These are phyloP conservation scores for Phasia obesa DNA, from an alignment of 2,888 invertebrate species.

Conservation along the genomic window DNA sequence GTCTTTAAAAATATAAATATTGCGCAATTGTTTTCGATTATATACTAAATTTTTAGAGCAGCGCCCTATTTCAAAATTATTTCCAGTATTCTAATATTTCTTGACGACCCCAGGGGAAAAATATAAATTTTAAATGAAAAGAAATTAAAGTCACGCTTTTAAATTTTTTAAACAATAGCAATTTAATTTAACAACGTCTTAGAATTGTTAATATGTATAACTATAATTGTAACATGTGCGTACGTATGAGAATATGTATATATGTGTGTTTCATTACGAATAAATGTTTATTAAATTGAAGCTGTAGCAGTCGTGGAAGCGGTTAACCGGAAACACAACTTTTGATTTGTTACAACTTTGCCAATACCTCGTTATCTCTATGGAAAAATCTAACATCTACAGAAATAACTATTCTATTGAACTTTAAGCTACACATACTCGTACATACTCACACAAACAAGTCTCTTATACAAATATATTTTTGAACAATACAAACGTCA, in stretches of 20 bases:
- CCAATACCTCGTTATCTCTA: constrained; percentile 58
- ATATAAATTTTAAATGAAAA: no score
- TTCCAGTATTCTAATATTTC: no score
- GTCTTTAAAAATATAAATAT: no score
- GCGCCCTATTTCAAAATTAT: no score
- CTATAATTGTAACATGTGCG: no score
- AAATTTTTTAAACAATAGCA: no score
- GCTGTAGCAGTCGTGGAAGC: constrained; percentile 15
- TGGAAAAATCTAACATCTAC: neutral
- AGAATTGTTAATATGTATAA: no score
- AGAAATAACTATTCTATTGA: constrained; percentile 29
- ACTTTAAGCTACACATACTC: constrained; percentile 3
- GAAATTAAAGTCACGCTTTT: no score
- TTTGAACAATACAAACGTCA: constrained; percentile 45
- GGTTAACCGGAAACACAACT: constrained; percentile 69
- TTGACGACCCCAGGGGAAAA: no score
- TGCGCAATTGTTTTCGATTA: no score
- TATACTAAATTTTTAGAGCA: no score
- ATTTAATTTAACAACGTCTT: no score
- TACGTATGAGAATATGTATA: neutral
- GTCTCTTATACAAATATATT: neutral
- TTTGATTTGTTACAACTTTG: constrained; percentile 62
- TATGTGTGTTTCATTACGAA: neutral
- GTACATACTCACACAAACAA: neutral
- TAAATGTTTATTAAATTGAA: constrained; percentile 34